phyloP scores from a whole-genome alignment of 1,140 invertebrate species.

The Apocrypta bakeri region DNA sequence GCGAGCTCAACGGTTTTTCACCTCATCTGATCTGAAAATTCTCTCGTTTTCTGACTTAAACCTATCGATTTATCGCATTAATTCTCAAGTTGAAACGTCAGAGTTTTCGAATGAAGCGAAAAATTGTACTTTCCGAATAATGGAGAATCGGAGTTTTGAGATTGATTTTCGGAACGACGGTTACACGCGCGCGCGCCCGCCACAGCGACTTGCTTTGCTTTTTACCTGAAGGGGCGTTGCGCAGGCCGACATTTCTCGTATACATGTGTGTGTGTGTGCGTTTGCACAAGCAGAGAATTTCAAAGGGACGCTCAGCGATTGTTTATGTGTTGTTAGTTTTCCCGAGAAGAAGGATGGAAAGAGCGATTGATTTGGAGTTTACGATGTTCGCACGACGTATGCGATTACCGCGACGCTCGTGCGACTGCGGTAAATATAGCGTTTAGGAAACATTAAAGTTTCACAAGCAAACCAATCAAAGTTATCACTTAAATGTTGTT shows the following conservation, averaged over 20 bases:
- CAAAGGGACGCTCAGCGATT: slow-evolving; percentile 3
- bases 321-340: not conserved
- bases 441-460: not conserved
- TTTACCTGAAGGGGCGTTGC: slow-evolving; percentile 30
- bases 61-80: not conserved
- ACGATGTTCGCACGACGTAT: not conserved
- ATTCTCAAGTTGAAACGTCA: not conserved
- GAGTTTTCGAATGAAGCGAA: too few relatives aligned
- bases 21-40: not conserved
- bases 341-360: not conserved
- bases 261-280: not conserved
- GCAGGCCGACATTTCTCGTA: not conserved
- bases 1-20: not conserved
- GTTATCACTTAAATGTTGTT: too few relatives aligned
- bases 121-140: not conserved
- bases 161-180: slow-evolving; percentile 29
- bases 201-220: not conserved
- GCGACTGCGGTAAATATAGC: not conserved
- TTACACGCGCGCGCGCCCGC: slow-evolving; percentile 15
- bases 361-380: not conserved
- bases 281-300: not conserved
- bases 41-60: slow-evolving; percentile 33
- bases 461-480: too few relatives aligned
- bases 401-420: too few relatives aligned
- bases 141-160: not conserved